Evolutionary conservation across 1,140 invertebrate species (phyloP).

Genomic region (Magallana gigas): DNA sequence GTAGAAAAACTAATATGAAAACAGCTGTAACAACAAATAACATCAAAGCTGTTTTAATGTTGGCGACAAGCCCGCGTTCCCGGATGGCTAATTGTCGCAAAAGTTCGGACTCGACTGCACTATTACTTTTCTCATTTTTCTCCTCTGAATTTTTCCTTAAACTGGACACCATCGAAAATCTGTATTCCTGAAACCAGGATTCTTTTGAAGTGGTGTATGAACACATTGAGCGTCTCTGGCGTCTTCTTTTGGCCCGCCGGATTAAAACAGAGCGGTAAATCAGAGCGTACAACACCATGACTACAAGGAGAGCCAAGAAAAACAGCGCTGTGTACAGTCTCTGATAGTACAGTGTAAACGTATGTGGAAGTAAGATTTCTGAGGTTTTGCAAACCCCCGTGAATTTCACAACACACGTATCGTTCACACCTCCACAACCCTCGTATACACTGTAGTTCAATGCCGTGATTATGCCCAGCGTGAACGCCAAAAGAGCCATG

Average conservation of each 20-base stretch:
- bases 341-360: slow-evolving; percentile 68
- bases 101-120: slow-evolving; percentile 54
- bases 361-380: slow-evolving; percentile 63
- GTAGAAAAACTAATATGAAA: slow-evolving; percentile 74
- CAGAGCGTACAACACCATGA: slow-evolving; percentile 69
- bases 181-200: slow-evolving; percentile 54
- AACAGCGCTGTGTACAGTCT: slow-evolving; percentile 71
- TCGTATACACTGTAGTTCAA: slow-evolving; percentile 72
- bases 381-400: slow-evolving; percentile 64
- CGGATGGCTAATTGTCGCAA: slow-evolving; percentile 49
- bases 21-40: slow-evolving; percentile 76
- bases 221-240: slow-evolving; percentile 57
- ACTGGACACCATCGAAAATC: slow-evolving; percentile 27
- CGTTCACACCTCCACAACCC: neutral
- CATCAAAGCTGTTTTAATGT: slow-evolving; percentile 73
- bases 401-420: slow-evolving; percentile 1
- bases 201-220: slow-evolving; percentile 46
- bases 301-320: slow-evolving; percentile 65
- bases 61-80: slow-evolving; percentile 66
- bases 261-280: slow-evolving; percentile 69
- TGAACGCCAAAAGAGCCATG: slow-evolving; percentile 67
- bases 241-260: slow-evolving; percentile 61
- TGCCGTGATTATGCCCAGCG: slow-evolving; percentile 72
- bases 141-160: slow-evolving; percentile 40
- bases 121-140: slow-evolving; percentile 48